phyloP scores from a whole-genome alignment of 2,113 vertebrate species.

The Nothocercus julius region DNA sequence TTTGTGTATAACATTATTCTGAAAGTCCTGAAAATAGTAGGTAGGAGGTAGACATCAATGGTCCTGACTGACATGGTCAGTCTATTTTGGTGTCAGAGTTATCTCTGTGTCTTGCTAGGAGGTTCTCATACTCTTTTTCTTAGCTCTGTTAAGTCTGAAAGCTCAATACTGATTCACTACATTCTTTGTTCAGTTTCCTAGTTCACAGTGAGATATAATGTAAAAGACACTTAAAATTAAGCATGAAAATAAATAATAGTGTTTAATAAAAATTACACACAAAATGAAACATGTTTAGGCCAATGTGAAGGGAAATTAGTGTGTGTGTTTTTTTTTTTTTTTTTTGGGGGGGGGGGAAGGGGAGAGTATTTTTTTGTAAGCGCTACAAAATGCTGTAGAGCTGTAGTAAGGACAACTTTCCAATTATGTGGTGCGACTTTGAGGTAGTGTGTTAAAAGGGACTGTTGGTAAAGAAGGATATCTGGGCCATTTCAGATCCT shows the following conservation, averaged over 20 bases:
- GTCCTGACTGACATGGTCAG: neutral
- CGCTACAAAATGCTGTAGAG: neutral
- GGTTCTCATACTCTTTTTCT: neutral
- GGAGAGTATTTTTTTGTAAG: neutral
- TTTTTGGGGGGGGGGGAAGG: no score
- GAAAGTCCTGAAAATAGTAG: neutral
- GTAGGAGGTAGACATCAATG: neutral
- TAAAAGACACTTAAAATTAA: neutral
- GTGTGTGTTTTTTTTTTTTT: no score
- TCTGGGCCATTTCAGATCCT: accelerated
- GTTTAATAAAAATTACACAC: no score
- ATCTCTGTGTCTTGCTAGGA: neutral
- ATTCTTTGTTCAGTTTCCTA: neutral
- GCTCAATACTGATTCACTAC: neutral
- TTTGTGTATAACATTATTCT: accelerated
- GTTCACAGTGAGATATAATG: accelerated
- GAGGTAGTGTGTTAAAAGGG: neutral
- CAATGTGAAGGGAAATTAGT: neutral
- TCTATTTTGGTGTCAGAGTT: neutral
- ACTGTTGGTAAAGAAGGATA: neutral
- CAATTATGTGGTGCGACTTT: neutral
- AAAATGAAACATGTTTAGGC: neutral
- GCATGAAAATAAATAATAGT: no score
- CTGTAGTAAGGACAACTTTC: neutral
- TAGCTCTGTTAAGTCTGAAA: neutral